Base-by-base conservation (phyloP, 2,888 invertebrate genomes). In the Rhogogaster chlorosoma region DNA sequence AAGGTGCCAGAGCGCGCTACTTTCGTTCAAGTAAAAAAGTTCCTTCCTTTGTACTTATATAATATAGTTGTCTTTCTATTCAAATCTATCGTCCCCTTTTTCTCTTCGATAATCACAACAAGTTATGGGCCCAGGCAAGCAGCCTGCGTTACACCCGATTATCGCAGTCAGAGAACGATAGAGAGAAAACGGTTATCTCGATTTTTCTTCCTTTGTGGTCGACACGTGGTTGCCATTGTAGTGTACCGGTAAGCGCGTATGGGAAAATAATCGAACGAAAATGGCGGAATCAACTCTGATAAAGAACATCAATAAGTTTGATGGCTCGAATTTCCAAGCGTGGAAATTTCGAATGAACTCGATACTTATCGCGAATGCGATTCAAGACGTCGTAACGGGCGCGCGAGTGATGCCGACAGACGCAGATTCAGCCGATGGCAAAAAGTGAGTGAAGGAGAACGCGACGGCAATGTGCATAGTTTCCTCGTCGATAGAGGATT, bases 221-320 rank as follows among this genome's bases (percentile, higher is more conserved):
- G 73, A 38, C 73, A 73, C 73, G 73, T 38, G 73, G 73, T 73
- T 38, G 73, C 38, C 73, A 36, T 73, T 38, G 38, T 7, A 6
- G 38, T 38, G 7, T 38, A 5, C 38, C 38, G 38, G 38, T 38
- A 38, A 5, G 3, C 38, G 38, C 38, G 38, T 4, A 26, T 22
- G 73, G 9, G n/a, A 3, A 73, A 36, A 18, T 18, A 12, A 73
- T 73, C 38, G 38, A 73, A 18, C 32, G 38, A 38, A 1, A 73
- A 73, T 45, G 73, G 26, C 57, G 6, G 84, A 71, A 77, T 29
- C 32, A 84, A 84, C 45, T n/a, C 15, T n/a, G 2, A 3, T 61
- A 53, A 97, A 96, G 93, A 94, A 95, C 92, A 89, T 91, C 93
- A 92, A 92, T 91, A 90, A 89, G 86, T 86, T 87, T 84, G 85